phyloP scores from a whole-genome alignment of 2,113 vertebrate species.

The mouse (Mus musculus) region DNA sequence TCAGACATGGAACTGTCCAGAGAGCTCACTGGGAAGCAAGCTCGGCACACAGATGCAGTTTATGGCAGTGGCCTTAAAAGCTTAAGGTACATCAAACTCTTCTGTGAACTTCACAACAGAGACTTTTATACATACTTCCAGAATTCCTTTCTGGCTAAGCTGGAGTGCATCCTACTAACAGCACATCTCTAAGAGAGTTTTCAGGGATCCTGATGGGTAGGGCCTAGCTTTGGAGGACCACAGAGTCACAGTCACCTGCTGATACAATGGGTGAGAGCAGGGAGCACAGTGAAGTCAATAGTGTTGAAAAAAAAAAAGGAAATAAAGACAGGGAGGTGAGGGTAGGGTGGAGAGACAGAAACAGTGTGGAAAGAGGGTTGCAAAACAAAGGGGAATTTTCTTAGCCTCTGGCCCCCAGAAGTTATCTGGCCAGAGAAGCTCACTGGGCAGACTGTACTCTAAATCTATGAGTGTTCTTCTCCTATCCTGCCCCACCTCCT shows the following conservation, averaged over 20 bases:
- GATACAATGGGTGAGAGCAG: background rate
- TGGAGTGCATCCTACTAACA: background rate
- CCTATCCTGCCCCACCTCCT: background rate
- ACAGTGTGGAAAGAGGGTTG: background rate
- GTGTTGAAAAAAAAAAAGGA: background rate
- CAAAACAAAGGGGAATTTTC: background rate
- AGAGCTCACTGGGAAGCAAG: background rate
- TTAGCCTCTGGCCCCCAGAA: background rate
- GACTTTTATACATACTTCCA: background rate
- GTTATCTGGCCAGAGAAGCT: background rate
- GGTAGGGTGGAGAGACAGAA: background rate
- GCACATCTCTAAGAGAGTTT: background rate
- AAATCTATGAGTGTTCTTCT: background rate
- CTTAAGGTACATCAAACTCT: background rate
- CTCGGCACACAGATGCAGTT: background rate
- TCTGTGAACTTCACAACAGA: background rate
- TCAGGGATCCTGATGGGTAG: background rate
- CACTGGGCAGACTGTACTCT: background rate
- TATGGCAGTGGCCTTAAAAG: background rate
- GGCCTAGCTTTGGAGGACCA: background rate
- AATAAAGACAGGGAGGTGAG: background rate
- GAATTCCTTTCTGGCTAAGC: background rate
- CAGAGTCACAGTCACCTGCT: background rate
- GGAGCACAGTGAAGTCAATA: background rate
- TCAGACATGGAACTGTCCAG: background rate